phyloP scores from a whole-genome alignment of 2,113 vertebrate genomes.

The Nycticryphes semicollaris region DNA sequence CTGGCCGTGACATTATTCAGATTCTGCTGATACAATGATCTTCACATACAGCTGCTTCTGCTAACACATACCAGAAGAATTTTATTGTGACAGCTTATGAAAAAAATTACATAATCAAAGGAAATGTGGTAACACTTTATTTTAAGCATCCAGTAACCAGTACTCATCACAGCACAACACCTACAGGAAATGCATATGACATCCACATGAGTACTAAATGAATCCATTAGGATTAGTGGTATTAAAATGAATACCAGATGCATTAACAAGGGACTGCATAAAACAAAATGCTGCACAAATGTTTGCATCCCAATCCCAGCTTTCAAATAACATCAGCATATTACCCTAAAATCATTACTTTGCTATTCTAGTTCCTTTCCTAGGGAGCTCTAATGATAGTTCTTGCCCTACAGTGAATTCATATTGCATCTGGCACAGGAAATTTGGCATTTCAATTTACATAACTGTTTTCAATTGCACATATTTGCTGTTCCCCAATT shows the following conservation, averaged over 20 bases:
- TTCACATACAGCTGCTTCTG: neutral
- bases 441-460: constrained; percentile 61
- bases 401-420: constrained; percentile 63
- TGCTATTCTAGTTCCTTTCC: constrained; percentile 57
- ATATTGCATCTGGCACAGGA: constrained; percentile 62
- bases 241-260: constrained; percentile 63
- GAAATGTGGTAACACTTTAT: constrained; percentile 28
- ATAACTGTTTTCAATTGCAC: constrained; percentile 56
- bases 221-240: constrained; percentile 25
- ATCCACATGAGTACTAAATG: constrained; percentile 7
- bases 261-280: constrained; percentile 18
- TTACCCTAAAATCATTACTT: constrained; percentile 67
- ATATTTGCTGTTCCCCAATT: constrained; percentile 52
- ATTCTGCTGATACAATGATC: neutral
- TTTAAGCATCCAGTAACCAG: constrained; percentile 7
- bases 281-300: constrained; percentile 50
- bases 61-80: neutral
- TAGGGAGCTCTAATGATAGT: constrained; percentile 56
- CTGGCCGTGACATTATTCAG: neutral
- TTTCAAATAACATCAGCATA: constrained; percentile 63
- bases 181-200: constrained; percentile 7
- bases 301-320: constrained; percentile 47
- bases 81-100: constrained; percentile 25
- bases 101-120: constrained; percentile 15
- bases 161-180: neutral